phyloP scores from a whole-genome alignment of 2,113 vertebrate species.

The rabbit (Oryctolagus cuniculus) region DNA sequence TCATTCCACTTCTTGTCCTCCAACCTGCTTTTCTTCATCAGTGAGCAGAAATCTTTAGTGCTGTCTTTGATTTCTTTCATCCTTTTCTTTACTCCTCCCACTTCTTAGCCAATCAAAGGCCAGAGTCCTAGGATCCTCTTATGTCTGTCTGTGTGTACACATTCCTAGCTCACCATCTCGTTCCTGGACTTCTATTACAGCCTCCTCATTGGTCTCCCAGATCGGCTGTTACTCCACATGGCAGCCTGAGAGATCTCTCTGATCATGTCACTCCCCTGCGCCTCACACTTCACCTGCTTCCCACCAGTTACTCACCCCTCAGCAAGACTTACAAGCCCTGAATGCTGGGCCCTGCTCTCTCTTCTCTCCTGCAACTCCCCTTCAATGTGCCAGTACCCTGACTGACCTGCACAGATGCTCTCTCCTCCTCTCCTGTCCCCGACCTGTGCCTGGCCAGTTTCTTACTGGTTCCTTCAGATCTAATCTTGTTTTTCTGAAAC shows the following conservation, averaged over 20 bases:
- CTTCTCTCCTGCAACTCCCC: neutral
- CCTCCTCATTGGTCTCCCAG: neutral
- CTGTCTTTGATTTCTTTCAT: neutral
- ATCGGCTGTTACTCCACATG: neutral
- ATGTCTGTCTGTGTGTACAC: neutral
- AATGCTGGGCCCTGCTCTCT: neutral
- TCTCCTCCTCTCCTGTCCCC: neutral
- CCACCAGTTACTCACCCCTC: neutral
- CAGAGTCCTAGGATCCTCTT: neutral
- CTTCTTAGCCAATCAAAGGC: neutral
- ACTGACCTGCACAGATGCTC: neutral
- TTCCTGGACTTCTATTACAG: neutral
- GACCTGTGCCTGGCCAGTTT: neutral
- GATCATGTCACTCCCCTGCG: neutral
- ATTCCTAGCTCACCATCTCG: neutral
- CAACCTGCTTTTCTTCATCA: neutral
- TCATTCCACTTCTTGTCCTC: too few species aligned
- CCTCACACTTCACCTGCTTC: slow-evolving; percentile 3
- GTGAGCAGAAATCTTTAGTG: neutral
- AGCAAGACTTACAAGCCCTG: neutral
- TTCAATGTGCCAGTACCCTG: neutral
- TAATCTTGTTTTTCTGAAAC: neutral
- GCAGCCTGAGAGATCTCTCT: neutral
- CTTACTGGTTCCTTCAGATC: slow-evolving; percentile 1
- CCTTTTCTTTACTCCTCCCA: neutral